Percentiles rank a stretch among this genome's conserved stretches.
Evolutionary conservation across 2,888 invertebrate genomes (phyloP).

Genomic region (Pachliopta kotzebuea): DNA sequence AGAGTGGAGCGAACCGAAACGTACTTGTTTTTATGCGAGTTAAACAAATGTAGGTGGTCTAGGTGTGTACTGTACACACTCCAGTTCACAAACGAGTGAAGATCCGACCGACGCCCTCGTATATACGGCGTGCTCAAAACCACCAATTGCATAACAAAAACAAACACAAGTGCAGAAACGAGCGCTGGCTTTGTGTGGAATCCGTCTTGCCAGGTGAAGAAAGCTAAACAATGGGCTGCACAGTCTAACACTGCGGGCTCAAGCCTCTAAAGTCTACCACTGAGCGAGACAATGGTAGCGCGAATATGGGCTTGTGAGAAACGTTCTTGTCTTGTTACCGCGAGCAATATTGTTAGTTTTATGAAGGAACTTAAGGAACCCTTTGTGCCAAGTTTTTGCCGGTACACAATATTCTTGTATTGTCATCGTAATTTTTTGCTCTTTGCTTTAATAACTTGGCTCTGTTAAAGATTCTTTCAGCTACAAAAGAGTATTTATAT

Average conservation of each 20-base stretch:
- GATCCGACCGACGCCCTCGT: conserved; percentile 45
- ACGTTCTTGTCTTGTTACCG: conserved; percentile 74
- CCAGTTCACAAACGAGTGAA: conserved; percentile 66
- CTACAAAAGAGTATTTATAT: background rate
- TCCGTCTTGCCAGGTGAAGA: conserved; percentile 74
- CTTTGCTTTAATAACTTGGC: conserved; percentile 22
- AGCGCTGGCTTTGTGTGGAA: conserved; percentile 70
- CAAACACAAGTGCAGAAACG: conserved; percentile 71
- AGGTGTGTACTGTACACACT: conserved; percentile 39
- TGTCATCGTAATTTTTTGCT: conserved; percentile 24
- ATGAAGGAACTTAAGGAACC: conserved; percentile 66
- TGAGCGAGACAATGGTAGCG: conserved; percentile 70
- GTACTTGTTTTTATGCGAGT: conserved; percentile 30
- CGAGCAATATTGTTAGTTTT: conserved; percentile 78
- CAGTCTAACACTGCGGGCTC: conserved; percentile 62
- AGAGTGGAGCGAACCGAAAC: conserved; percentile 24
- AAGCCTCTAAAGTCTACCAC: conserved; percentile 71
- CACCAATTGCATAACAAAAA: conserved; percentile 77
- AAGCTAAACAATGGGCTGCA: conserved; percentile 74
- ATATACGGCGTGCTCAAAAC: conserved; percentile 60
- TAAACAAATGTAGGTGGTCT: conserved; percentile 28
- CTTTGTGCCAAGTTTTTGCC: conserved; percentile 59
- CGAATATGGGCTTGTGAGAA: conserved; percentile 72
- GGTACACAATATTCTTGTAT: conserved; percentile 27
- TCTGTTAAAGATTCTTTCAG: conserved; percentile 20